Evolutionary conservation across 2,888 invertebrate genomes (phyloP), one percentile per base, ranked within the genome.

Genomic region (Entomobrya proxima): DNA sequence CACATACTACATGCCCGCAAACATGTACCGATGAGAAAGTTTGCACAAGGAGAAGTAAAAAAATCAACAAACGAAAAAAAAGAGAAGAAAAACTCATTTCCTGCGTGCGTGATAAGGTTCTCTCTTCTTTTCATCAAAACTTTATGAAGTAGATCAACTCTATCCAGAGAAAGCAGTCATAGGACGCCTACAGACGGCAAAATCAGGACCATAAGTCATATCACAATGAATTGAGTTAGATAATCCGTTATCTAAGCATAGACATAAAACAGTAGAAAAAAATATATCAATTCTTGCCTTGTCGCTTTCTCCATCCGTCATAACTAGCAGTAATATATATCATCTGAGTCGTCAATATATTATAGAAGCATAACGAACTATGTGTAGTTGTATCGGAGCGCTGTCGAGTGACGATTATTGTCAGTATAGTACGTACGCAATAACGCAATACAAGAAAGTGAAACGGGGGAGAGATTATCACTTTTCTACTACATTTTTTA

Each of bases 71-170:
- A 32, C 32, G n/a, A n/a, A 7, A 44, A 58, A 15, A 58, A 18
- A 37, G 15, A 21, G 44, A 64, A 2, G 2, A 55, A 55, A 21
- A 24, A 69, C 69, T 69, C 69, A 69, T 44, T 69, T 69, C 40
- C 40, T 61, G 40, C 11, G 40, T 40, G 40, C 32, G 32, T 61
- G 32, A 32, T 32, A 61, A 18, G 30, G 4, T 21, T 21, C 40
- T 18, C 4, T 21, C 1, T 37, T n/a, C 21, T 44, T 13, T 69
- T 69, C 69, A 69, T 40, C 40, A 69, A 61, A 32, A 69, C 69
- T 69, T 69, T 44, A 24, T 69, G 40, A 69, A 69, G 24, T 40
- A 40, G 21, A 69, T 40, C 69, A 69, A 21, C 6, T 69, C 27
- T n/a, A 2, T 2, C 2, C 15, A 44, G 44, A 40, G 40, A 69